phyloP scores from a whole-genome alignment of 2,113 vertebrate genomes.

The Colaptes auratus region DNA sequence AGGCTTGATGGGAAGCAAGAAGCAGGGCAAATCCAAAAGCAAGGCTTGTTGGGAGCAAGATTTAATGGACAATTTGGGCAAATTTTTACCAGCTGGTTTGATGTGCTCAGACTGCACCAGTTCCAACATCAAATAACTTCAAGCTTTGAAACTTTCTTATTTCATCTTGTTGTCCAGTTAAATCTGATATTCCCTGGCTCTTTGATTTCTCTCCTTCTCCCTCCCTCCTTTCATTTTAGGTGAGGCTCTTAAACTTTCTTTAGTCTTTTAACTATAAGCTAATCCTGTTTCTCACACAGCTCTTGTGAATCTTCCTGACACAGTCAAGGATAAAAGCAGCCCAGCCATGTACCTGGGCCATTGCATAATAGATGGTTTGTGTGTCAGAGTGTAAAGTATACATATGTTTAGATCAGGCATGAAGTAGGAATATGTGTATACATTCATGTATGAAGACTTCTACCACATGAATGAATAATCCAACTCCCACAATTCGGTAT shows the following conservation, averaged over 20 bases:
- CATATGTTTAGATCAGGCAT: slow-evolving; percentile 46
- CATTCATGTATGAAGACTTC: slow-evolving; percentile 50
- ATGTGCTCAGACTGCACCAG: not conserved
- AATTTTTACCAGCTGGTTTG: slow-evolving; percentile 17
- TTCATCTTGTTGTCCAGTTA: slow-evolving; percentile 14
- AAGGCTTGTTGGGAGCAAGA: not conserved
- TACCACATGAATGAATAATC: slow-evolving; percentile 55
- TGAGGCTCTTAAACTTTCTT: not conserved
- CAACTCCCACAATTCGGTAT: slow-evolving; percentile 25
- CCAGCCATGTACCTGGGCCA: not conserved
- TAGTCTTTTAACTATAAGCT: slow-evolving; percentile 13
- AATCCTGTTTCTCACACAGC: slow-evolving; percentile 12
- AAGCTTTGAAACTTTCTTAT: slow-evolving; percentile 22
- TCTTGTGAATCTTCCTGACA: slow-evolving; percentile 8
- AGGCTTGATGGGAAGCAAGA: not conserved
- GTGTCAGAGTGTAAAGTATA: slow-evolving; percentile 44
- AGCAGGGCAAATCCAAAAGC: not conserved
- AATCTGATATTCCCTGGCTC: not conserved
- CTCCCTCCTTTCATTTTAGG: not conserved
- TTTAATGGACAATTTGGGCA: not conserved
- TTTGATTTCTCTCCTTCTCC: not conserved
- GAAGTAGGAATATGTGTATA: slow-evolving; percentile 58
- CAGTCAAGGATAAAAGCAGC: not conserved
- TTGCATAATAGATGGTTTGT: slow-evolving; percentile 46
- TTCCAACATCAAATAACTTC: not conserved